Evolutionary conservation across 2,888 invertebrate genomes (phyloP).

Genomic region (Theodoxus fluviatilis): DNA sequence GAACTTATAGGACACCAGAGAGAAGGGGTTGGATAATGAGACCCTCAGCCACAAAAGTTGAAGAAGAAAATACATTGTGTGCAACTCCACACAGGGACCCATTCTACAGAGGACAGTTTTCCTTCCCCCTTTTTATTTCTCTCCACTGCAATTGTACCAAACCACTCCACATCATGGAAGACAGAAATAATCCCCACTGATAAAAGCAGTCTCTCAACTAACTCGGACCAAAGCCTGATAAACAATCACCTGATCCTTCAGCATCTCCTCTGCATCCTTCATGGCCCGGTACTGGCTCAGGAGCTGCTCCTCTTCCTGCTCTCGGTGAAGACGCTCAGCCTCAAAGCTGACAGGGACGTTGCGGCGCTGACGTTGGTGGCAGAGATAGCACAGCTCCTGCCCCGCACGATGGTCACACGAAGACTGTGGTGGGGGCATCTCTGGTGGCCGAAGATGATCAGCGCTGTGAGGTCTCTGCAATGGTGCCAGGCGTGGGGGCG

Average conservation of each 20-base stretch:
- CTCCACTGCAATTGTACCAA: too few species aligned
- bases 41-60: too few species aligned
- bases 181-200: too few species aligned
- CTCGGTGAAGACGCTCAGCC: slow-evolving; percentile 55
- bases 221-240: too few species aligned
- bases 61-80: too few species aligned
- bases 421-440: slow-evolving; percentile 36
- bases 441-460: slow-evolving; percentile 37
- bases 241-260: slow-evolving; percentile 51
- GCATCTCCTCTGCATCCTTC: slow-evolving; percentile 62
- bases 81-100: too few species aligned
- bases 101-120: too few species aligned
- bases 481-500: slow-evolving; percentile 41
- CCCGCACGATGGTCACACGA: slow-evolving; percentile 63
- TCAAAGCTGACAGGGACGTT: slow-evolving; percentile 63
- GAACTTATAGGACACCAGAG: too few species aligned
- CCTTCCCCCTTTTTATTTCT: too few species aligned
- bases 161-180: too few species aligned
- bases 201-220: too few species aligned
- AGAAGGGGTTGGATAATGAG: too few species aligned
- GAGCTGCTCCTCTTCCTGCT: slow-evolving; percentile 61
- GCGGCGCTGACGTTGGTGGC: slow-evolving; percentile 63
- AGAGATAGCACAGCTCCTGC: slow-evolving; percentile 66
- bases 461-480: slow-evolving; percentile 47
- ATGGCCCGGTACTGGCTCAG: slow-evolving; percentile 63